Conservation (phyloP, 2,797 vertebrate genomes). For the Neosalanx taihuensis region DNA sequence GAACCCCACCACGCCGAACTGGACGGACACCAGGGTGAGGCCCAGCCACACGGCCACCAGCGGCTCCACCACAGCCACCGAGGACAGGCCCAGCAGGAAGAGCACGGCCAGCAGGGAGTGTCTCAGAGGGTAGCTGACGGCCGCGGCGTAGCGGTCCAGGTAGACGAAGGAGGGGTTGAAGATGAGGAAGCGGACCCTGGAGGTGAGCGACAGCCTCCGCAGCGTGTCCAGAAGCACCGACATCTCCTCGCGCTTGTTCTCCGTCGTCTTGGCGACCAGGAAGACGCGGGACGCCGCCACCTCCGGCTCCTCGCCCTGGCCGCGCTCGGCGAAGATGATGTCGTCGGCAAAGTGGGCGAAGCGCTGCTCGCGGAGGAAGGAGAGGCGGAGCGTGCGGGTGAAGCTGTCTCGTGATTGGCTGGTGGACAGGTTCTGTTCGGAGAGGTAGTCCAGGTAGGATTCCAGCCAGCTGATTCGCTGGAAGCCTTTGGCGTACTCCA, state of each 20-base stretch:
- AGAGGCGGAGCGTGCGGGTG: slow-evolving; percentile 86
- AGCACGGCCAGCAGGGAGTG: slow-evolving; percentile 97
- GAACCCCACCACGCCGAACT: slow-evolving; percentile 97
- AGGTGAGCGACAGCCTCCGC: slow-evolving; percentile 92
- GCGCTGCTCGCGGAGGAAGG: slow-evolving; percentile 87
- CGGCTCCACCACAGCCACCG: slow-evolving; percentile 91
- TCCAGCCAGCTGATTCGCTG: slow-evolving; percentile 99
- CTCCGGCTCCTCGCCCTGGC: slow-evolving; percentile 86
- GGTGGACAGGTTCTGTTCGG: slow-evolving; percentile 89
- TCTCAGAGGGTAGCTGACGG: slow-evolving; percentile 91
- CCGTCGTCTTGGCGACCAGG: slow-evolving; percentile 95
- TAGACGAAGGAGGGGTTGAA: slow-evolving; percentile 98
- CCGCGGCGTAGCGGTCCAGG: slow-evolving; percentile 94
- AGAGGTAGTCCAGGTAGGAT: slow-evolving; percentile 92
- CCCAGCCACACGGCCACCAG: slow-evolving; percentile 95
- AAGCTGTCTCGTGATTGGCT: slow-evolving; percentile 91
- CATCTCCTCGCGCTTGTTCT: slow-evolving; percentile 97
- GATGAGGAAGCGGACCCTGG: slow-evolving; percentile 96
- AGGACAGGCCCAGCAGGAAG: slow-evolving; percentile 95
- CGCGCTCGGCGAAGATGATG: slow-evolving; percentile 94
- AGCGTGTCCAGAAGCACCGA: slow-evolving; percentile 95
- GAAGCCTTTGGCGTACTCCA: slow-evolving; percentile 96
- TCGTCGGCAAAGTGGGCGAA: slow-evolving; percentile 95
- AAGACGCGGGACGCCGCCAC: slow-evolving; percentile 96
- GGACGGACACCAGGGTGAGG: slow-evolving; percentile 91